Conservation (phyloP, 2,888 invertebrate species). For the Dryocosmus kuriphilus region DNA sequence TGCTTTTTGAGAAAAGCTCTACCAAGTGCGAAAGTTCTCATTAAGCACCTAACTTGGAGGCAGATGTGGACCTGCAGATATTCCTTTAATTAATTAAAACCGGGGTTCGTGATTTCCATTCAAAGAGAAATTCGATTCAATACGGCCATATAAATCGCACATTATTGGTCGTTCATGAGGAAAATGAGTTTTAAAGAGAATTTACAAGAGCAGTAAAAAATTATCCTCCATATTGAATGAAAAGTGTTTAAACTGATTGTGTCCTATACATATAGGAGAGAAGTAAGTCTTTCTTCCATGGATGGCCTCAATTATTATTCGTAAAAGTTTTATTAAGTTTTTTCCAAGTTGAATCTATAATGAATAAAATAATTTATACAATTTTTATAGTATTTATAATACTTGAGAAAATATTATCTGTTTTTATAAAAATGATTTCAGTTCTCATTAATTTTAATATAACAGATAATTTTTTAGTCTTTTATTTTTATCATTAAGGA, state of each 20-base stretch:
- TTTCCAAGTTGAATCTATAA: neutral
- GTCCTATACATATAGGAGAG: too few relatives aligned
- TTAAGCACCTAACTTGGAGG: constrained; percentile 26
- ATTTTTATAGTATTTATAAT: too few relatives aligned
- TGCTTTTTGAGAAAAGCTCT: neutral
- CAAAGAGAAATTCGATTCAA: constrained; percentile 20
- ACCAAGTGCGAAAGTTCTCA: constrained; percentile 15
- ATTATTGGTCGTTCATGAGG: neutral
- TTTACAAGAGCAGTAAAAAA: neutral
- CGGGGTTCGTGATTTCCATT: constrained; percentile 14
- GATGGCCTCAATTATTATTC: neutral
- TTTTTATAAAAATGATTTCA: too few relatives aligned
- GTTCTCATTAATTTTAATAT: too few relatives aligned
- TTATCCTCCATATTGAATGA: neutral
- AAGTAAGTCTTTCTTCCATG: neutral
- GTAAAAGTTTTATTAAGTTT: neutral
- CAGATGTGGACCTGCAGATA: constrained; percentile 24
- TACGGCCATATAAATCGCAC: neutral
- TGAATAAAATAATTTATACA: too few relatives aligned
- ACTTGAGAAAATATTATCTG: too few relatives aligned
- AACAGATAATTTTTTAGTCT: too few relatives aligned
- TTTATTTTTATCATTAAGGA: too few relatives aligned
- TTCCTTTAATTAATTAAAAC: constrained; percentile 20
- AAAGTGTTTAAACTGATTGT: too few relatives aligned
- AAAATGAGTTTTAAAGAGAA: constrained; percentile 3